phyloP scores from a whole-genome alignment of 2,113 vertebrate species.

The Notiomystis cincta region DNA sequence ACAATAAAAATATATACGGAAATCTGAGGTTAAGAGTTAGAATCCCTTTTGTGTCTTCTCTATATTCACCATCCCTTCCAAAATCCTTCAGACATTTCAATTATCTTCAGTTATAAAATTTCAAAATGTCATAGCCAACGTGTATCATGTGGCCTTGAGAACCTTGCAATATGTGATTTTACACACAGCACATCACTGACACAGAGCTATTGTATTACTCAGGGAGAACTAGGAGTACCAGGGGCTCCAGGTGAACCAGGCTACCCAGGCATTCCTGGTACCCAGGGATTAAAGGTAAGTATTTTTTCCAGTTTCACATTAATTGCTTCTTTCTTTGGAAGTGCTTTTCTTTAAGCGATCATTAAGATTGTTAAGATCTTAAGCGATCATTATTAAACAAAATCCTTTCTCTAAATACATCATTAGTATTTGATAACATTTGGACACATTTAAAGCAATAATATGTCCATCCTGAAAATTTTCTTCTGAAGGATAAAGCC shows the following conservation, averaged over 20 bases:
- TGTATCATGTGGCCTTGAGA: background rate
- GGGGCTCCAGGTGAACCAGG: constrained; percentile 84
- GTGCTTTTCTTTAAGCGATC: background rate
- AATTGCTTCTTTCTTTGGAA: background rate
- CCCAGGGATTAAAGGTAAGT: constrained; percentile 82
- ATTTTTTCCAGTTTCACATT: background rate
- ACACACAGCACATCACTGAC: background rate
- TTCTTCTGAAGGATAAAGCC: background rate
- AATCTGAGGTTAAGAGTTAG: background rate
- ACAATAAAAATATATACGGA: background rate
- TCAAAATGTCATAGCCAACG: background rate
- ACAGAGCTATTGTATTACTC: constrained; percentile 34
- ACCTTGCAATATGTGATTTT: background rate
- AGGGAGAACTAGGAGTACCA: constrained; percentile 83
- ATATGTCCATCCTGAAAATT: background rate
- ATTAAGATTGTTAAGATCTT: too few species aligned
- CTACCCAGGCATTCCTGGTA: constrained; percentile 86
- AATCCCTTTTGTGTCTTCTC: background rate
- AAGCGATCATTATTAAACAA: background rate
- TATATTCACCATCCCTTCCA: background rate
- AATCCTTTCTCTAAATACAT: background rate
- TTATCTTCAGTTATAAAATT: background rate
- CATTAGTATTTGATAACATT: background rate
- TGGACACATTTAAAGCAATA: background rate
- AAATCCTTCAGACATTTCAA: background rate